A percentile compares a stretch with the other conserved stretches of the same genome.
These are phyloP conservation scores for Drosophila anomelani DNA, from an alignment of 2,888 invertebrate species.

Conservation along the genomic window DNA sequence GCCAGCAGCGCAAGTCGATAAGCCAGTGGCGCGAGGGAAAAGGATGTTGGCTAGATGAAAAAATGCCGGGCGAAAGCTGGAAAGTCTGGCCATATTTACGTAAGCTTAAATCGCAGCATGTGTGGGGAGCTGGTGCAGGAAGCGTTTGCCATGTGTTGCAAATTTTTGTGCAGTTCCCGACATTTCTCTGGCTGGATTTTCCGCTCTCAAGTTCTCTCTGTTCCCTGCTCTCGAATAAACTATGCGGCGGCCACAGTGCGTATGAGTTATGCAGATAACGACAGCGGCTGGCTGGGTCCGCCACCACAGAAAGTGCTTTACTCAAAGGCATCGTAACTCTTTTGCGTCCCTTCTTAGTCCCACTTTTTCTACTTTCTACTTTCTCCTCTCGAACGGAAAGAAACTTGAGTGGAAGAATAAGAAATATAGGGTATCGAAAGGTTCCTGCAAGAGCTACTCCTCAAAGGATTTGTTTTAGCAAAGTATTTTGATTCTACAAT, in stretches of 20 bases:
- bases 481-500: not conserved
- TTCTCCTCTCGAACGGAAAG: conserved; percentile 4
- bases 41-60: conserved; percentile 36
- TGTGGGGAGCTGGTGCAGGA: conserved; percentile 29
- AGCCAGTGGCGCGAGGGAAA: conserved; percentile 28
- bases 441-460: not conserved
- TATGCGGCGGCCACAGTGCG: conserved; percentile 55
- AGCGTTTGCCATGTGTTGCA: conserved; percentile 44
- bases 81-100: conserved; percentile 48
- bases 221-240: conserved; percentile 51
- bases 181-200: conserved; percentile 13
- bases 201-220: conserved; percentile 18
- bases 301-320: conserved; percentile 59
- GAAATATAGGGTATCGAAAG: too few relatives aligned
- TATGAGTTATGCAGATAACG: conserved; percentile 73
- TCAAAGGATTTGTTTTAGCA: not conserved
- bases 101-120: conserved; percentile 49
- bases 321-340: conserved; percentile 64
- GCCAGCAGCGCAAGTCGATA: conserved; percentile 50
- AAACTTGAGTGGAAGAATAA: not conserved
- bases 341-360: conserved; percentile 18
- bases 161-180: conserved; percentile 48
- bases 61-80: conserved; percentile 18
- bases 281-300: conserved; percentile 35
- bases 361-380: conserved; percentile 5